Evolutionary conservation across 1,140 invertebrate genomes (phyloP).

Genomic region (Brachionus angularis): DNA sequence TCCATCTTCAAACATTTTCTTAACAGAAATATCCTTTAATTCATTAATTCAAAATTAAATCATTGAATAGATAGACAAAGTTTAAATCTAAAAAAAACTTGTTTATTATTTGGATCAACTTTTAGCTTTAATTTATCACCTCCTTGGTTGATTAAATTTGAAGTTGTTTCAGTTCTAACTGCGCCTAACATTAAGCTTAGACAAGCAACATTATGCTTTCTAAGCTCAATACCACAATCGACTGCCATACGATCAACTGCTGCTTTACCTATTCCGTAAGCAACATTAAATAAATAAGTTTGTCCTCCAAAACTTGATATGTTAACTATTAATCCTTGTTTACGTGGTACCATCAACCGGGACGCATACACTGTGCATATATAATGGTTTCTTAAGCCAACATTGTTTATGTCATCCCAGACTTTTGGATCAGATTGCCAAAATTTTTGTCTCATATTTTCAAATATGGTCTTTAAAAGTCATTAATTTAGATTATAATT

Average conservation of each 20-base stretch:
- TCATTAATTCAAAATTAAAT: not conserved
- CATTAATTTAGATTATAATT: no score
- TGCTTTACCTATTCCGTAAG: slow-evolving; percentile 41
- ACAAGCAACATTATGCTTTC: slow-evolving; percentile 53
- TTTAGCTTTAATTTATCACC: slow-evolving; percentile 23
- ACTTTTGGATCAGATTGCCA: slow-evolving; percentile 27
- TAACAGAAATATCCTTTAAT: slow-evolving; percentile 4
- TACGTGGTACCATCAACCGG: slow-evolving; percentile 55
- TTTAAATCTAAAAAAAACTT: not conserved
- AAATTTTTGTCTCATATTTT: slow-evolving; percentile 36
- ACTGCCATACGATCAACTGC: slow-evolving; percentile 55
- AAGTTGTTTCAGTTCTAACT: slow-evolving; percentile 43
- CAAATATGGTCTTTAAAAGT: slow-evolving; percentile 22
- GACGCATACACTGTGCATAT: slow-evolving; percentile 57
- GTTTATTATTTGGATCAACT: slow-evolving; percentile 26
- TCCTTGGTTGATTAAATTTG: slow-evolving; percentile 3
- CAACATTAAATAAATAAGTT: slow-evolving; percentile 52
- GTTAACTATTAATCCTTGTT: slow-evolving; percentile 58
- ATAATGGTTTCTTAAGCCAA: slow-evolving; percentile 59
- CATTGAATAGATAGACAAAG: no score
- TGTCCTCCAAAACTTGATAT: slow-evolving; percentile 59
- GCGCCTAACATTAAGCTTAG: slow-evolving; percentile 43
- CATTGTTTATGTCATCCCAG: slow-evolving; percentile 58
- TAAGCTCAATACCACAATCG: slow-evolving; percentile 58
- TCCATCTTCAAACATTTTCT: slow-evolving; percentile 6